Evolutionary conservation across 1,140 invertebrate species (phyloP), one percentile per base, ranked within the genome.

Genomic region (Dinothrombium tinctorium): DNA sequence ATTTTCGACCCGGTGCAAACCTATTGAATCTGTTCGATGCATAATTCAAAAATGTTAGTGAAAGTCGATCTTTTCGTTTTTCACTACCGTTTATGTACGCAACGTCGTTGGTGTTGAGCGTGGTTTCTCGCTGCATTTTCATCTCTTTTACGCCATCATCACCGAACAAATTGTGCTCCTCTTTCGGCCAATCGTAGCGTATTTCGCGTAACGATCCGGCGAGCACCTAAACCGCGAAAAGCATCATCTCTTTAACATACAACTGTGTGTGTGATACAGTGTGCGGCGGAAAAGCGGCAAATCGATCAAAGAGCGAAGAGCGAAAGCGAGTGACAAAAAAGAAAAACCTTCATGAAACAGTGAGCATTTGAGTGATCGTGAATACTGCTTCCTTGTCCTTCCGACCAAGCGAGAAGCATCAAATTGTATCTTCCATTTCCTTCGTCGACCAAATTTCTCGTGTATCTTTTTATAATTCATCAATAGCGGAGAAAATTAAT

Each of bases 381-480:
- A 47, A 99, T 92, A 12, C 77, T 72, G 0, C 84, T 90, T 0
- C 76, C 79, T 46, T 94, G 83, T 21, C 82, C 82, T 55, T 90
- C 81, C 23, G 81, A 79, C 92, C 92, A 99, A 58, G 89, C 95
- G 0, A 99, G 56, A 17, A 94, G 66, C 73, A 99, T 87, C 46
- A 99, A 63, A 60, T 99, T 98, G 59, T 92, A 99, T 56, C 83
- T 89, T 1, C 84, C 90, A 58, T 98, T 96, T 8, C 86, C 87
- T 47, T 69, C 71, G 54, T 92, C 83, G 2, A 94, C 81, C 40
- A 95, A 60, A 60, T 94, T 94, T 19, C 87, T 60, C 0, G 87
- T 94, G 54, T 95, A 94, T 48, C 80, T 89, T 28, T n/a, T n/a
- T n/a, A n/a, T n/a, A n/a, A n/a, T n/a, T n/a, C n/a, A n/a, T n/a